Evolutionary conservation across 2,113 vertebrate genomes (phyloP).

Genomic region (Alouatta palliata): DNA sequence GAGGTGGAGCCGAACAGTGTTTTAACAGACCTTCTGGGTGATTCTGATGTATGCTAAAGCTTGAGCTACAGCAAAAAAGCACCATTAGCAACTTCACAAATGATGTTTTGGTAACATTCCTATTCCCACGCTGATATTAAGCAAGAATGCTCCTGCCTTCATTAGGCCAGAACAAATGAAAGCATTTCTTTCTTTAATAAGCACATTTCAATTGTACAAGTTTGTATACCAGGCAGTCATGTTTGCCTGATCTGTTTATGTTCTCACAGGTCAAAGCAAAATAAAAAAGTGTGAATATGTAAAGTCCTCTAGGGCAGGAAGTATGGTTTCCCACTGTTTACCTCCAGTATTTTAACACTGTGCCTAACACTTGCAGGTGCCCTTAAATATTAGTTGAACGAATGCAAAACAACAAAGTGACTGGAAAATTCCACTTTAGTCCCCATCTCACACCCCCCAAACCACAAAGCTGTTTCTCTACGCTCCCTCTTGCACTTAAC

Average conservation of each 20-base stretch:
- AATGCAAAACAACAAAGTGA: background rate
- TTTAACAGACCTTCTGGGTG: background rate
- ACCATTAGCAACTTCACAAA: background rate
- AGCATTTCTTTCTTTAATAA: background rate
- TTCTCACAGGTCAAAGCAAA: background rate
- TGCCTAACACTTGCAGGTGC: background rate
- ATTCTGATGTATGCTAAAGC: background rate
- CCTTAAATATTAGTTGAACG: background rate
- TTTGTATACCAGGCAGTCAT: background rate
- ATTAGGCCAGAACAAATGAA: background rate
- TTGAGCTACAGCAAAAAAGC: background rate
- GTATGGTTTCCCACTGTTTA: background rate
- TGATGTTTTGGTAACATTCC: background rate
- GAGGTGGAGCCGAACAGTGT: no score
- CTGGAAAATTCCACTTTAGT: background rate
- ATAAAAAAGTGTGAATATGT: background rate
- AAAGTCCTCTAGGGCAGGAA: background rate
- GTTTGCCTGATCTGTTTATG: background rate
- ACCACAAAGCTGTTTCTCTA: background rate
- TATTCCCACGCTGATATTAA: background rate
- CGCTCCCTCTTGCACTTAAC: background rate
- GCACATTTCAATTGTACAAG: background rate
- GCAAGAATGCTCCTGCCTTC: background rate
- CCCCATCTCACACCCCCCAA: background rate
- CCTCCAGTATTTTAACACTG: background rate